phyloP scores from a whole-genome alignment of 35 echinoderm and acorn worm genomes.

The Apostichopus parvimensis region DNA sequence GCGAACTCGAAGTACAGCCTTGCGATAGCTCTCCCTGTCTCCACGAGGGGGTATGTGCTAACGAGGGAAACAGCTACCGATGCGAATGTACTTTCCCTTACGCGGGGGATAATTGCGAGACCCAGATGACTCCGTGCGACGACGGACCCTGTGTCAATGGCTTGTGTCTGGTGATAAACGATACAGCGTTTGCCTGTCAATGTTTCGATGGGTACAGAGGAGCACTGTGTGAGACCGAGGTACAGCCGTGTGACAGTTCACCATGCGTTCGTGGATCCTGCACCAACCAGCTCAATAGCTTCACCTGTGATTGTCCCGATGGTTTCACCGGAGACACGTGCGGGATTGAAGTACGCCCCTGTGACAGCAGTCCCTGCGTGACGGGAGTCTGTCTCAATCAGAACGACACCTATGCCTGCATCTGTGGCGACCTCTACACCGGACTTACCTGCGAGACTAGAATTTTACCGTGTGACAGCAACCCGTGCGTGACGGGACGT shows the following conservation, averaged over 20 bases:
- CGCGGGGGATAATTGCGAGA: constrained; percentile 78
- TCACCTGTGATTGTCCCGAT: constrained; percentile 48
- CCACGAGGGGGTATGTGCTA: constrained; percentile 68
- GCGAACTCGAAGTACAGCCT: constrained; percentile 72
- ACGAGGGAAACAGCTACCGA: constrained; percentile 39
- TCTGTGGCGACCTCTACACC: constrained; percentile 38
- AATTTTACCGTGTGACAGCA: constrained; percentile 79
- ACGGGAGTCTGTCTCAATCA: constrained; percentile 74
- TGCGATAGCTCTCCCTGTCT: constrained; percentile 89
- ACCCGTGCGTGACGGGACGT: constrained; percentile 73
- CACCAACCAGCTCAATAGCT: constrained; percentile 38
- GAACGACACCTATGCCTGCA: constrained; percentile 38
- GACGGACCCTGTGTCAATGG: constrained; percentile 77
- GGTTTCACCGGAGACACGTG: constrained; percentile 75
- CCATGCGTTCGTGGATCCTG: constrained; percentile 55
- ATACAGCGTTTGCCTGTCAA: constrained; percentile 59
- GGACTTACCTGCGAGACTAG: constrained; percentile 69
- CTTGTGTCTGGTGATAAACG: constrained; percentile 59
- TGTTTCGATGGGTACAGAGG: constrained; percentile 68
- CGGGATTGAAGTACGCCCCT: constrained; percentile 67
- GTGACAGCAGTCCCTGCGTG: constrained; percentile 85
- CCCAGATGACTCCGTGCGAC: constrained; percentile 86
- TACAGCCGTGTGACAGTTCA: constrained; percentile 54
- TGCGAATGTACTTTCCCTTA: constrained; percentile 70
- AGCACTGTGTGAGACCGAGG: constrained; percentile 50